A percentile compares a stretch with the other conserved stretches of the same genome.
These are phyloP conservation scores for Netelia inedita DNA, from an alignment of 2,888 invertebrate species.

Conservation along the genomic window DNA sequence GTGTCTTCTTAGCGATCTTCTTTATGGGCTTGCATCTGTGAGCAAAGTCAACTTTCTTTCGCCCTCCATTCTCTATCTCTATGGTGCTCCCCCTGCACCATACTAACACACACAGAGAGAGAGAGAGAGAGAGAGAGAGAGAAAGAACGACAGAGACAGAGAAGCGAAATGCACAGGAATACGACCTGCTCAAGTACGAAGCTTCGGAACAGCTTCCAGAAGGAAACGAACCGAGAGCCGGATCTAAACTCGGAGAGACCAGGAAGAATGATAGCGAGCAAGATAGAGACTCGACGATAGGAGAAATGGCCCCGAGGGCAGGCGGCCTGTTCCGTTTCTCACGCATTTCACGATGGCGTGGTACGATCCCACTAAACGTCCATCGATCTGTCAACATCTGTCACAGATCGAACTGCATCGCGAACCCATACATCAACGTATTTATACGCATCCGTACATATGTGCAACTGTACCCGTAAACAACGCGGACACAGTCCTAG, in stretches of 20 bases:
- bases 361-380: slow-evolving; percentile 61
- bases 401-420: slow-evolving; percentile 46
- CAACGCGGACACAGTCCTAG: too few species aligned
- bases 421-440: slow-evolving; percentile 12
- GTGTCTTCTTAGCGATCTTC: slow-evolving; percentile 62
- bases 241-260: slow-evolving; percentile 15
- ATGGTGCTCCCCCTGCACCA: neutral
- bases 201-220: slow-evolving; percentile 4
- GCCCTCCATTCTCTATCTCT: neutral
- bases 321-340: slow-evolving; percentile 59
- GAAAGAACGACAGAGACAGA: too few species aligned
- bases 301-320: slow-evolving; percentile 9
- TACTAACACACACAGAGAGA: neutral
- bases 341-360: slow-evolving; percentile 55
- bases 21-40: slow-evolving; percentile 38
- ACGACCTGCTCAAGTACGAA: neutral
- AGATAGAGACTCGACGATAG: neutral
- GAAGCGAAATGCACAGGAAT: neutral
- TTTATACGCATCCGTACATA: slow-evolving; percentile 10
- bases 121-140: too few species aligned
- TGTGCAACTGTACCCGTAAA: too few species aligned
- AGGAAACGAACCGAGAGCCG: slow-evolving; percentile 4
- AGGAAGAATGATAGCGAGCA: slow-evolving; percentile 4
- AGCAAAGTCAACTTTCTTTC: slow-evolving; percentile 11
- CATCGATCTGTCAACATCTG: slow-evolving; percentile 58